A percentile compares a stretch with the other conserved stretches of the same genome.
These are phyloP conservation scores for Cichlasoma orientale DNA, from an alignment of 2,797 vertebrate species.

Conservation along the genomic window DNA sequence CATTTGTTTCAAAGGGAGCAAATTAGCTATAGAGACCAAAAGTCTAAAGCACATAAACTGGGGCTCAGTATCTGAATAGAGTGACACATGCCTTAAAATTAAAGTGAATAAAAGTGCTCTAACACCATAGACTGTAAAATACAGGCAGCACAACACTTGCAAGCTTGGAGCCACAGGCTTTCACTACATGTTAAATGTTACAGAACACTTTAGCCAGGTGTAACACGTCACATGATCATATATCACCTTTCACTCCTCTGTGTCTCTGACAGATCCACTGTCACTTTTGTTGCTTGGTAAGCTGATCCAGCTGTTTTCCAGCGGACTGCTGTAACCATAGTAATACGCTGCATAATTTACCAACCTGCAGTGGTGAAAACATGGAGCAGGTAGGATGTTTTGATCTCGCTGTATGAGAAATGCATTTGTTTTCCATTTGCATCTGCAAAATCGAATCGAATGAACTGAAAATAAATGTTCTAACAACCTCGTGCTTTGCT, in stretches of 20 bases:
- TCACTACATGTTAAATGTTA: background rate
- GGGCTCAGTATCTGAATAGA: no score
- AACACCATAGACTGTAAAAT: background rate
- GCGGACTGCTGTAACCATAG: slow-evolving; percentile 62
- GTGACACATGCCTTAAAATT: background rate
- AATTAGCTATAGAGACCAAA: no score
- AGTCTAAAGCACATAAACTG: no score
- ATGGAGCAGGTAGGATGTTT: slow-evolving; percentile 72
- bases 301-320: slow-evolving; percentile 57
- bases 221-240: slow-evolving; percentile 29
- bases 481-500: background rate
- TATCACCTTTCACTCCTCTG: slow-evolving; percentile 42
- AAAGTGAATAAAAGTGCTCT: background rate
- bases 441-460: background rate
- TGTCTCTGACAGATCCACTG: slow-evolving; percentile 49
- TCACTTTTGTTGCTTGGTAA: slow-evolving; percentile 68
- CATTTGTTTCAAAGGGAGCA: no score
- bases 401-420: background rate
- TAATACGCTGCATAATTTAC: slow-evolving; percentile 74
- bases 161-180: slow-evolving; percentile 14
- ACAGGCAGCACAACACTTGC: background rate
- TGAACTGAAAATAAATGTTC: background rate
- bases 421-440: slow-evolving; percentile 13
- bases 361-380: slow-evolving; percentile 43
- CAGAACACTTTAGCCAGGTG: background rate